Conservation (phyloP, 2,888 invertebrate genomes). For the Eupithecia tripunctaria region DNA sequence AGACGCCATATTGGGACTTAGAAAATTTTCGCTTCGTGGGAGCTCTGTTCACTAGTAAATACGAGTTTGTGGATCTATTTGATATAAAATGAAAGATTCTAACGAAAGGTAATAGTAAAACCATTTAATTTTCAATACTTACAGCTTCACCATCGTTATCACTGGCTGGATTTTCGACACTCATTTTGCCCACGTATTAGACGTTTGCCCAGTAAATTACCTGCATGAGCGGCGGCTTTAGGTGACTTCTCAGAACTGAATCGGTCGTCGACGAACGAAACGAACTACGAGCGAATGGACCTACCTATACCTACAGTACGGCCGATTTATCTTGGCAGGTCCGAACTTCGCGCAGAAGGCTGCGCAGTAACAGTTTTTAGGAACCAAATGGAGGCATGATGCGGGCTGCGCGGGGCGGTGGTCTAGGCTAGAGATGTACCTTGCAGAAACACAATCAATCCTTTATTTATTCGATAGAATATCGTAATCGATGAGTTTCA, state of each 20-base stretch:
- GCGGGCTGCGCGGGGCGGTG: no score
- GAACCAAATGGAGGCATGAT: no score
- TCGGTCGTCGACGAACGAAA: conserved; percentile 5
- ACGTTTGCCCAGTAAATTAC: conserved; percentile 65
- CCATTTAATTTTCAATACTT: conserved; percentile 75
- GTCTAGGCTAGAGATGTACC: no score
- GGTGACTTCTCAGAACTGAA: conserved; percentile 37
- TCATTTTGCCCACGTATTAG: conserved; percentile 86
- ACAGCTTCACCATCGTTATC: conserved; percentile 85
- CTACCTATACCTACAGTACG: background rate
- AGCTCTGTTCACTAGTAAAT: conserved; percentile 82
- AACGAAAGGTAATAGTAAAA: conserved; percentile 46
- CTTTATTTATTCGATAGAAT: no score
- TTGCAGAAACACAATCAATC: no score
- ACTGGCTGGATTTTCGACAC: conserved; percentile 86
- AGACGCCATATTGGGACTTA: conserved; percentile 96
- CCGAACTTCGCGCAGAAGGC: no score
- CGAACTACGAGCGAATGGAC: conserved; percentile 8
- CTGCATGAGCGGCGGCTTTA: conserved; percentile 59
- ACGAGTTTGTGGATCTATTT: conserved; percentile 47
- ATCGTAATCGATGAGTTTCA: no score
- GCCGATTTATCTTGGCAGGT: no score
- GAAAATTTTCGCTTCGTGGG: conserved; percentile 82
- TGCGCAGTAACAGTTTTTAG: no score
- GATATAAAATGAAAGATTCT: conserved; percentile 41